Conservation (phyloP, 2,797 vertebrate species). For the Pseudotriccus pelzelni region DNA sequence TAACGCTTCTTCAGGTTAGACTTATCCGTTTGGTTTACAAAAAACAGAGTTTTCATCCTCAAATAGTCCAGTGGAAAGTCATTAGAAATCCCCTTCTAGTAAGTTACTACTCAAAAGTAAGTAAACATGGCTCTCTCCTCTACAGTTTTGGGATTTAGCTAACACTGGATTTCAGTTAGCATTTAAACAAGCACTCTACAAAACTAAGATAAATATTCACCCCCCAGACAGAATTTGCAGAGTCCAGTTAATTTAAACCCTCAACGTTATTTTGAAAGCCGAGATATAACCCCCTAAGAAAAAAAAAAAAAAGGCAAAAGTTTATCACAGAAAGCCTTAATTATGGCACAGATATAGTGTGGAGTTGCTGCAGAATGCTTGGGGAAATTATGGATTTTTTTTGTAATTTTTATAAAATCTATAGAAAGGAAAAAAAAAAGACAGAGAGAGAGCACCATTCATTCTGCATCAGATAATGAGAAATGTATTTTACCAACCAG, state of each 20-base stretch:
- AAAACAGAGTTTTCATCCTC: not conserved
- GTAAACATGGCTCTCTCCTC: not conserved
- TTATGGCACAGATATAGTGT: not conserved
- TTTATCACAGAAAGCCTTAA: conserved; percentile 48
- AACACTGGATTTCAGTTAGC: not conserved
- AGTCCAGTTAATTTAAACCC: not conserved
- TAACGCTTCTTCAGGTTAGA: not conserved
- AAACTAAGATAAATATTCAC: not conserved
- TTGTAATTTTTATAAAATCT: conserved; percentile 46
- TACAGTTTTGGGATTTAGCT: not conserved
- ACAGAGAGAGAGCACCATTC: conserved; percentile 53
- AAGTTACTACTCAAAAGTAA: not conserved
- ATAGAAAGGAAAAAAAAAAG: not conserved
- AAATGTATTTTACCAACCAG: conserved; percentile 89
- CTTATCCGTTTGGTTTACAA: not conserved
- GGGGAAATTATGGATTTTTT: conserved; percentile 35
- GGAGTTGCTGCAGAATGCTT: not conserved
- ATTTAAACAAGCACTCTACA: not conserved
- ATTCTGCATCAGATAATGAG: conserved; percentile 87
- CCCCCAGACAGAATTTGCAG: not conserved
- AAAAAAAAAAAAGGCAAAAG: conserved; percentile 18
- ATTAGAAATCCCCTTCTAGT: not conserved
- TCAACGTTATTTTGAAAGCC: not conserved
- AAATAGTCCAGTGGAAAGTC: not conserved
- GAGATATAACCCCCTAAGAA: not conserved